phyloP scores from a whole-genome alignment of 2,797 vertebrate genomes.

The Gila robusta region DNA sequence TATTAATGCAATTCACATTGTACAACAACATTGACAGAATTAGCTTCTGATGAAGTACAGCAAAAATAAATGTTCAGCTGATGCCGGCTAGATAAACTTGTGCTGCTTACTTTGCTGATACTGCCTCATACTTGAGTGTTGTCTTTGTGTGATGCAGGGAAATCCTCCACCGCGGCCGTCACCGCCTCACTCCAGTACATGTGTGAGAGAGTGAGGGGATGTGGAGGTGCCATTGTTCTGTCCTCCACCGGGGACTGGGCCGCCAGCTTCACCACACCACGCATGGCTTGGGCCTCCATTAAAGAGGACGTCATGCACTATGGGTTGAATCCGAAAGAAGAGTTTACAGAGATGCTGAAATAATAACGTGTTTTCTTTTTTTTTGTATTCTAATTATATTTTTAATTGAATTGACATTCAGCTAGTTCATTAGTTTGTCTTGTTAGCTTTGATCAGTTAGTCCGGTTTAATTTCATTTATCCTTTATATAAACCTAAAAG shows the following conservation, averaged over 20 bases:
- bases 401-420: background rate
- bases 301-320: constrained; percentile 73
- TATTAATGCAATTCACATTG: background rate
- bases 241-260: constrained; percentile 77
- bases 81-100: constrained; percentile 1
- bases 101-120: constrained; percentile 22
- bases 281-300: constrained; percentile 76
- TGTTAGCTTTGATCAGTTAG: background rate
- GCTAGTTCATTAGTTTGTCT: background rate
- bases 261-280: constrained; percentile 75
- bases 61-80: constrained; percentile 29
- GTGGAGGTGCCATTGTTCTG: constrained; percentile 76
- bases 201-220: constrained; percentile 75
- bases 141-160: constrained; percentile 65
- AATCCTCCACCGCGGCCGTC: constrained; percentile 64
- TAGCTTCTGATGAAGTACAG: background rate
- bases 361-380: background rate
- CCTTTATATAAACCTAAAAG: background rate
- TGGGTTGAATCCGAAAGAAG: constrained; percentile 73
- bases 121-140: constrained; percentile 6
- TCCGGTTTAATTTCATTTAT: background rate
- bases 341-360: constrained; percentile 61
- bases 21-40: background rate
- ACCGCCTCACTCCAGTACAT: constrained; percentile 75
- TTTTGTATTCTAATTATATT: background rate